Evolutionary conservation across 2,797 vertebrate genomes (phyloP), one percentile per base, ranked within the genome.

Genomic region (Eulemur coronatus): DNA sequence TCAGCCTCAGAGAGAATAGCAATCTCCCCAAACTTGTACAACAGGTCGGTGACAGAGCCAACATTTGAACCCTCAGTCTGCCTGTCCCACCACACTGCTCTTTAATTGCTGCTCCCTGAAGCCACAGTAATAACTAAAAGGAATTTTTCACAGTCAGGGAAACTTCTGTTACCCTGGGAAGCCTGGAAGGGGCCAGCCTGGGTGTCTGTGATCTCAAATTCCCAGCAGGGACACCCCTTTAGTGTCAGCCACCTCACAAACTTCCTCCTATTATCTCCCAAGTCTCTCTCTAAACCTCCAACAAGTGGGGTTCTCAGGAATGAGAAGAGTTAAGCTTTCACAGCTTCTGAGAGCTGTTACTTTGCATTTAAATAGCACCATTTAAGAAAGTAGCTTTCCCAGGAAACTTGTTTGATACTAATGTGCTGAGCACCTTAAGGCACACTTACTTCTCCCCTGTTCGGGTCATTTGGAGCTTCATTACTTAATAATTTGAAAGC

Each of bases 401-500:
- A 2, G 79, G 80, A 96, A 88, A 3, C 89, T 95, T 93, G 93
- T 89, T 95, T 94, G 84, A 70, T 81, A 46, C 86, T 93, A 76
- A 94, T 12, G 4, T 78, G 63, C 76, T 55, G 35, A 91, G 92
- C 72, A 94, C 89, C 94, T 97, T 95, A 81, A 84, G 57, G 89
- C 80, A 43, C 26, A 28, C 84, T 92, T 73, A 41, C 87, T 96
- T 94, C 87, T 88, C 61, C 67, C 75, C 63, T 1, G 1, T 78
- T 93, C 80, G 67, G 96, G 91, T 96, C 96, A 70, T 94, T 95
- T 94, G 75, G 55, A 93, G 75, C 72, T 96, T 96, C 82, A 73
- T 97, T 95, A 95, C 89, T 97, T 97, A 97, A 96, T 96, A 94
- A 93, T 98, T 86, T 94, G 94, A 97, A 97, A 90, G 96, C 96